Evolutionary conservation across 1,140 invertebrate species (phyloP), one percentile per base, ranked within the genome.

Genomic region (Aphelinus atriplicis): DNA sequence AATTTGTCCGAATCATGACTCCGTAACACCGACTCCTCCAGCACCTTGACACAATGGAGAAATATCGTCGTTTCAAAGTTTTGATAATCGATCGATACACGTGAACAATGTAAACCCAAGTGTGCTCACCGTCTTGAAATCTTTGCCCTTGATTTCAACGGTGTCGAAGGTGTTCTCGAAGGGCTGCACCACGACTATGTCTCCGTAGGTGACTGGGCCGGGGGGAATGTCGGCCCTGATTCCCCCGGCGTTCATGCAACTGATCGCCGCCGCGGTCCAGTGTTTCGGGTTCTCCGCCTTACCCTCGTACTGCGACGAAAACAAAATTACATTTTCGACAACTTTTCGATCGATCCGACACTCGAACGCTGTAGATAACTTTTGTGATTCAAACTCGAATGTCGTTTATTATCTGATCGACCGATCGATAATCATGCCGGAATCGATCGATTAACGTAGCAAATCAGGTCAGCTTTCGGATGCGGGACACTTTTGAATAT

Each of bases 91-190:
- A 26, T 26, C 26, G 26, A 26, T 26, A 26, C 26, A 26, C 26
- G 26, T 0, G 26, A 26, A 26, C 0, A 26, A 26, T 26, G 26
- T 26, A 26, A 26, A 53, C 9, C 51, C 51, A 53, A 9, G n/a
- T 6, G 2, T 53, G 92, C 42, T 93, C 86, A 48, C 91, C 73
- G 91, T 84, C 71, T 89, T 78, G 3, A 95, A 80, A 71, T 92
- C 86, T 51, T 87, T 80, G 1, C 94, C 94, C 3, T 86, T 87
- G 51, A 95, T 77, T 73, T 92, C 91, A 56, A 93, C 89, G 1
- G 92, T 86, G 73, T 93, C 91, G 50, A 94, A 87, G 7, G 86
- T 90, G 81, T 94, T 94, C 78, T 91, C 91, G 76, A 95, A 95
- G 1, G 94, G 94, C 42, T 91, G 86, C 9, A 91, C 89, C 73